A percentile compares a stretch with the other conserved stretches of the same genome.
phyloP scores from a whole-genome alignment of 2,888 invertebrate genomes.

The Lepas anatifera region DNA sequence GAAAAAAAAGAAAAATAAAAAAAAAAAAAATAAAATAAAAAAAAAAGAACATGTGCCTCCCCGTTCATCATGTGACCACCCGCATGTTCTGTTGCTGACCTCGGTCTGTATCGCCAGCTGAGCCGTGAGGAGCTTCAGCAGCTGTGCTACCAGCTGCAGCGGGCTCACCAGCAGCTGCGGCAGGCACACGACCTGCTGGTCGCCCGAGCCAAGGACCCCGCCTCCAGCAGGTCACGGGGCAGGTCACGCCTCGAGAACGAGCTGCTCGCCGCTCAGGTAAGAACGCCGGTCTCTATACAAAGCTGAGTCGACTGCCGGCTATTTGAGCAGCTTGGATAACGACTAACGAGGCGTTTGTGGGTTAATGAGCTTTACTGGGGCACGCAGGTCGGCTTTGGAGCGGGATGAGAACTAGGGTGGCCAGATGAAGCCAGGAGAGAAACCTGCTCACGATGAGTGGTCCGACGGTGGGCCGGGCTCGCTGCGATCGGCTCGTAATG shows the following conservation, averaged over 20 bases:
- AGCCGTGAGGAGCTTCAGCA: neutral
- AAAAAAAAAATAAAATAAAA: too few species aligned
- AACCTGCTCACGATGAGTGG: too few species aligned
- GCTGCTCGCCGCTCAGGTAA: neutral
- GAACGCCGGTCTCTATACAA: too few species aligned
- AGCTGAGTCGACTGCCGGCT: neutral
- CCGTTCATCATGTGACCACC: too few species aligned
- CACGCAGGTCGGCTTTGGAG: too few species aligned
- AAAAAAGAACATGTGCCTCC: too few species aligned
- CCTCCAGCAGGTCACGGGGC: neutral
- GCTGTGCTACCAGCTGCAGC: conserved; percentile 4
- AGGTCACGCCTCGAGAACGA: conserved; percentile 4
- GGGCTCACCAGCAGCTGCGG: conserved; percentile 1
- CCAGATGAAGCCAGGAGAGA: too few species aligned
- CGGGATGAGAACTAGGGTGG: too few species aligned
- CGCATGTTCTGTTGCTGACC: neutral
- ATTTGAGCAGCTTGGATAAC: neutral
- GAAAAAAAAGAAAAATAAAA: too few species aligned
- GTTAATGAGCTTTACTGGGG: too few species aligned
- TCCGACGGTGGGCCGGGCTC: too few species aligned
- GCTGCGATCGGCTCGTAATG: too few species aligned
- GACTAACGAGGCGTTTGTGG: neutral
- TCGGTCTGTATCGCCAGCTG: neutral
- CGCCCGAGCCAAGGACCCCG: neutral
- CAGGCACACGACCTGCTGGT: conserved; percentile 4